Conservation (phyloP, 2,888 invertebrate genomes). For the Adelphocoris suturalis region DNA sequence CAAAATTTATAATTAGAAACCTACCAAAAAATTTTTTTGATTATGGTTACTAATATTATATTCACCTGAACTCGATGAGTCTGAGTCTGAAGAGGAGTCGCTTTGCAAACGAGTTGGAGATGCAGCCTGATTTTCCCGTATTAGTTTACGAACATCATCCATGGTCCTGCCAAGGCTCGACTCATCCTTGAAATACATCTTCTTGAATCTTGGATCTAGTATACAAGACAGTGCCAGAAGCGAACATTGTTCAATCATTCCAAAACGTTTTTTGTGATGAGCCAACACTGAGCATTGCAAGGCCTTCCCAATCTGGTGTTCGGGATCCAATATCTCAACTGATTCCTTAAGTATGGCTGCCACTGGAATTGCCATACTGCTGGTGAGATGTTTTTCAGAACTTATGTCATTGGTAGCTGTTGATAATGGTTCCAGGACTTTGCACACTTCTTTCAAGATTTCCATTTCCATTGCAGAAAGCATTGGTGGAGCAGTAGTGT, state of each 20-base stretch:
- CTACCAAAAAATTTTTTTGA: too few species aligned
- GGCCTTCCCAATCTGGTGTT: neutral
- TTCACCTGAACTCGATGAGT: too few species aligned
- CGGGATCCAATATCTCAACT: neutral
- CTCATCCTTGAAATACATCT: constrained; percentile 21
- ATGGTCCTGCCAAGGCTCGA: too few species aligned
- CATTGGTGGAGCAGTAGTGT: constrained; percentile 36
- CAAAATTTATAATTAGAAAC: too few species aligned
- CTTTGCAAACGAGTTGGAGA: too few species aligned
- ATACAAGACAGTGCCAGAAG: neutral
- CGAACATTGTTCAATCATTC: neutral
- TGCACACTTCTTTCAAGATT: neutral
- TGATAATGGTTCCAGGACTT: neutral
- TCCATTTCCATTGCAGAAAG: neutral
- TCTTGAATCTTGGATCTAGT: too few species aligned
- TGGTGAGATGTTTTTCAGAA: neutral
- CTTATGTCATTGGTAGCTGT: constrained; percentile 32
- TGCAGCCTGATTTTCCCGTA: too few species aligned
- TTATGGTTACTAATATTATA: too few species aligned
- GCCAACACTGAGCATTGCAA: neutral
- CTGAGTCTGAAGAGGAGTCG: too few species aligned
- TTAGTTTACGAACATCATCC: too few species aligned
- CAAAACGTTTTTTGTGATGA: constrained; percentile 3
- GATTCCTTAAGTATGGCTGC: too few species aligned
- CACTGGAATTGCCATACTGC: too few species aligned